These are phyloP conservation scores for Mythimna ferrago DNA, from an alignment of 2,888 invertebrate species.

Conservation along the genomic window DNA sequence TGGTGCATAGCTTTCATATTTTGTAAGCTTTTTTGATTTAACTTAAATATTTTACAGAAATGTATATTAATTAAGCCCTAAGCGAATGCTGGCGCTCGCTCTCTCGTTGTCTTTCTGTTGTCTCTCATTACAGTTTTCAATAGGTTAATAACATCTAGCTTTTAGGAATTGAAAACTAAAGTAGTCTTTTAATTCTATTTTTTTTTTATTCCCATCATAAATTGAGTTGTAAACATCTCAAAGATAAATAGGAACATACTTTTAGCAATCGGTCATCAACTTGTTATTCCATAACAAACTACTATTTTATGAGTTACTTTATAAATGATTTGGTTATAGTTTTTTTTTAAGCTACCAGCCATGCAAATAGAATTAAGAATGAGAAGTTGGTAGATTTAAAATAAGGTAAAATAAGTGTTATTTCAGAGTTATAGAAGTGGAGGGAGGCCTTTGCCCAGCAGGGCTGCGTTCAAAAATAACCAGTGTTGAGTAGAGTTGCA, in stretches of 20 bases:
- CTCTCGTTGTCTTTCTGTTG: no score
- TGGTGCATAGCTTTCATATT: constrained; percentile 24
- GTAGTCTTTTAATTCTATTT: neutral
- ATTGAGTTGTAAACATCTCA: neutral
- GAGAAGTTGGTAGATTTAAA: constrained; percentile 7
- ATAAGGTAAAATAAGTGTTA: no score
- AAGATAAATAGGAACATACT: no score
- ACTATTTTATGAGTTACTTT: neutral
- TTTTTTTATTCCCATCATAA: neutral
- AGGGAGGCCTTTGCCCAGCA: no score
- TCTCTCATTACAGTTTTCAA: no score
- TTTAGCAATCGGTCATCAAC: no score
- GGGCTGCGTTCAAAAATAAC: no score
- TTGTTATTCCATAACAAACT: neutral
- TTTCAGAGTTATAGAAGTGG: no score
- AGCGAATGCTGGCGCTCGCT: no score
- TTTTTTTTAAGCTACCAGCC: neutral
- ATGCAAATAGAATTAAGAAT: neutral
- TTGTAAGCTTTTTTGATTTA: neutral
- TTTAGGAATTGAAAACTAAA: neutral
- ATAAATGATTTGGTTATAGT: neutral
- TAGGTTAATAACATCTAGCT: neutral
- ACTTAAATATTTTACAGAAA: neutral
- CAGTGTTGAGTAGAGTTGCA: no score
- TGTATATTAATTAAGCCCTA: no score